phyloP scores from a whole-genome alignment of 2,113 vertebrate species.

The Proterorhinus semilunaris region DNA sequence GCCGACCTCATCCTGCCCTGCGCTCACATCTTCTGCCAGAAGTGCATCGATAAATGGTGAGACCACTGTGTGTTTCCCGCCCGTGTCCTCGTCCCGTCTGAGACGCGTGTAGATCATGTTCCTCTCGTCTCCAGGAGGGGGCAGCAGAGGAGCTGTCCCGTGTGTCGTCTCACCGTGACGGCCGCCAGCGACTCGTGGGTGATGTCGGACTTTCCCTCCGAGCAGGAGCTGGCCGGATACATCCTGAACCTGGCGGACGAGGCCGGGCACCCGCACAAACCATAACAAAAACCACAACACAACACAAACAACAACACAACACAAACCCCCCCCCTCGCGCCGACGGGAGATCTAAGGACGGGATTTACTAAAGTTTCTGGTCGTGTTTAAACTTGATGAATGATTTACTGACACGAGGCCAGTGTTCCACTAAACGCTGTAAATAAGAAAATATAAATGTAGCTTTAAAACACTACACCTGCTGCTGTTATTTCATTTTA shows the following conservation, averaged over 20 bases:
- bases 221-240: slow-evolving; percentile 91
- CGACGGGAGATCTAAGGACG: no score
- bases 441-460: no score
- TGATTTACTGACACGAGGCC: no score
- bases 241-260: slow-evolving; percentile 97
- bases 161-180: slow-evolving; percentile 93
- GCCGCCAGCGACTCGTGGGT: slow-evolving; percentile 95
- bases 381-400: no score
- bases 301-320: not conserved
- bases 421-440: no score
- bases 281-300: slow-evolving; percentile 68
- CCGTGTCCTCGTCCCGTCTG: no score
- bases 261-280: slow-evolving; percentile 88
- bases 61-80: no score
- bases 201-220: slow-evolving; percentile 93
- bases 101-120: no score
- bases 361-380: no score
- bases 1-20: slow-evolving; percentile 95
- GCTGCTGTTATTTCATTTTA: no score
- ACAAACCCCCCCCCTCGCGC: no score
- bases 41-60: slow-evolving; percentile 98
- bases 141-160: slow-evolving; percentile 91
- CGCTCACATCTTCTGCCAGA: slow-evolving; percentile 98
- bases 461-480: no score
- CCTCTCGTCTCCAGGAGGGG: slow-evolving; percentile 83